Evolutionary conservation across 2,113 vertebrate genomes (phyloP).

Genomic region (Myrmecophaga tridactyla): DNA sequence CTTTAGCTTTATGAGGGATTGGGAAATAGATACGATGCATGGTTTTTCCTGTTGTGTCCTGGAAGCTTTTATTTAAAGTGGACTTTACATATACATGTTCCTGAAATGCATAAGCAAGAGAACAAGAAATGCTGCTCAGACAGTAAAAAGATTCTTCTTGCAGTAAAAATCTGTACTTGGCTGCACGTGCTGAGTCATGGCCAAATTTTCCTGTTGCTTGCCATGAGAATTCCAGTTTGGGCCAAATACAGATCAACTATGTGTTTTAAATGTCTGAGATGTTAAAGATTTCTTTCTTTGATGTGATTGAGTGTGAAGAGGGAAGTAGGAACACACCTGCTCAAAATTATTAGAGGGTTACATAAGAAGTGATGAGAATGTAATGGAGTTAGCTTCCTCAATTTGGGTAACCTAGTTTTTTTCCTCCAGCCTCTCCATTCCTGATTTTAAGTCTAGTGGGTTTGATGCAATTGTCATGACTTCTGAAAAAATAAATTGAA

Average conservation of each 20-base stretch:
- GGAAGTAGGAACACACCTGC: background rate
- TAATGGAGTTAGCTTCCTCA: background rate
- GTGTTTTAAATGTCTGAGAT: background rate
- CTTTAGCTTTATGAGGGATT: conserved; percentile 55
- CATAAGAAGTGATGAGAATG: background rate
- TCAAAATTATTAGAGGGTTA: background rate
- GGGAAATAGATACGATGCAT: conserved; percentile 11
- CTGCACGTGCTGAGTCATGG: rapidly evolving
- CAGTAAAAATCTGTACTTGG: background rate
- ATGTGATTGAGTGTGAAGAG: background rate
- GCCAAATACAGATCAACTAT: background rate
- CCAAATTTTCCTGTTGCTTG: background rate
- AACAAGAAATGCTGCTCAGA: background rate
- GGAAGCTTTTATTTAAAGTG: conserved; percentile 21
- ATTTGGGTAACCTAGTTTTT: rapidly evolving
- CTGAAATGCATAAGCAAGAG: background rate
- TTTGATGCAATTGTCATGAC: conserved; percentile 72
- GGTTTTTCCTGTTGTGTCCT: background rate
- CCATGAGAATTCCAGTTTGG: background rate
- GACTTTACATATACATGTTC: background rate
- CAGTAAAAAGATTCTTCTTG: background rate
- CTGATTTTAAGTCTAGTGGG: conserved; percentile 59
- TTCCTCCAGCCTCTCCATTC: background rate
- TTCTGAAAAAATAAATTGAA: conserved; percentile 26
- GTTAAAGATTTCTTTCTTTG: background rate